Conservation (phyloP, 1,140 invertebrate genomes). For the Maniola jurtina region DNA sequence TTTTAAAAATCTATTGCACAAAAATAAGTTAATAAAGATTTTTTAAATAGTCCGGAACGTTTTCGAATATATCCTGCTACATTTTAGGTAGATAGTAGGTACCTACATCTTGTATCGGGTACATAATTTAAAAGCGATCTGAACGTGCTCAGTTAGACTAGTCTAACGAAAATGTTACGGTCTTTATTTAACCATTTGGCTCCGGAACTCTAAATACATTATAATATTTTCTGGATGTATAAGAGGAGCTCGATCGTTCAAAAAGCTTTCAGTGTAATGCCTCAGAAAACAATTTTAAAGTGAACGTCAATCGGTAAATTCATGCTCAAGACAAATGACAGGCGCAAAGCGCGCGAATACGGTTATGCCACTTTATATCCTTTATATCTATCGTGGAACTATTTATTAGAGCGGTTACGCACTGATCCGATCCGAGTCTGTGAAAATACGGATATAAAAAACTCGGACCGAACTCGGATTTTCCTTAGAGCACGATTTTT, state of each 20-base stretch:
- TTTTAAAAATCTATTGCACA: too few species aligned
- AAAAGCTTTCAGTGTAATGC: slow-evolving; percentile 22
- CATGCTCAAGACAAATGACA: slow-evolving; percentile 2
- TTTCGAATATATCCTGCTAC: too few species aligned
- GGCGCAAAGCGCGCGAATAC: slow-evolving; percentile 11
- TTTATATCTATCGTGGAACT: not conserved
- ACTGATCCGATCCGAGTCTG: not conserved
- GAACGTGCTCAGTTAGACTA: not conserved
- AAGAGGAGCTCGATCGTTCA: slow-evolving; percentile 11
- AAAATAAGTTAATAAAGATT: too few species aligned
- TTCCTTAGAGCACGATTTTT: too few species aligned
- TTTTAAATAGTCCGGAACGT: too few species aligned
- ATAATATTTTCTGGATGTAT: slow-evolving; percentile 5
- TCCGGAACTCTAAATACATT: slow-evolving; percentile 6
- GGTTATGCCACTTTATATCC: not conserved
- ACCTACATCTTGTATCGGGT: not conserved
- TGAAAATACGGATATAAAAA: too few species aligned
- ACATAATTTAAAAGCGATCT: not conserved
- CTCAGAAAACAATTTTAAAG: slow-evolving; percentile 26
- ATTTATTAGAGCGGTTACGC: not conserved
- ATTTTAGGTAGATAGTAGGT: too few species aligned
- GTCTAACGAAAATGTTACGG: not conserved
- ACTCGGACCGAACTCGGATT: too few species aligned
- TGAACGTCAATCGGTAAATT: slow-evolving; percentile 21
- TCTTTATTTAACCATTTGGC: slow-evolving; percentile 6